Base-by-base conservation (phyloP, 2,888 invertebrate genomes). In the Macrophya alboannulata region DNA sequence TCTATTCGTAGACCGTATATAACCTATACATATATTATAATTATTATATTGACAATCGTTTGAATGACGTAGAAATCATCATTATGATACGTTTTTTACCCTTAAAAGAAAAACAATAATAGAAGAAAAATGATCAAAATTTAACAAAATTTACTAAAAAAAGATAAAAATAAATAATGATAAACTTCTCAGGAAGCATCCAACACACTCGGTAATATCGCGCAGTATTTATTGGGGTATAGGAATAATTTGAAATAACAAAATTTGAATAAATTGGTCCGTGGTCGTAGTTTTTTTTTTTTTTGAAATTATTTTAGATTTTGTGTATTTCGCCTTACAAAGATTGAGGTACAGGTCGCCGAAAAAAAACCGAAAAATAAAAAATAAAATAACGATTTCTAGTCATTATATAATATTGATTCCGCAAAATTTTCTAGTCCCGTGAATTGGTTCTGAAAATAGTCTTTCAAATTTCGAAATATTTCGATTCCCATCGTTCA, bases 11-110 rank as follows among this genome's bases (percentile, higher is more conserved):
- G 65, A 65, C 4, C 21, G 59, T 72, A 21, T 40, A 21, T 72
- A 40, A n/a, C n/a, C n/a, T n/a, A 43, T n/a, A 40, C 43, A 15
- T 12, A n/a, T 72, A 43, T 43, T n/a, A 43, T 43, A 40, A n/a
- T 43, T 40, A 40, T 12, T n/a, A 40, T 43, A 45, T 74, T 45
- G 74, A 12, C n/a, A 81, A 81, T 12, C 62, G 62, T 62, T 62
- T 81, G 81, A 81, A 81, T 81, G 81, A 81, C 81, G 81, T 81
- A 81, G 81, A 43, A 62, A 62, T 81, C 37, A 81, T 43, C 76
- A 12, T 15, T 10, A 12, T 76, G 8, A 72, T 17, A 72, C 71
- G n/a, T 55, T 31, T 31, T 31, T 31, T 31, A 40, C 48, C 76
- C 21, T 45, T 43, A 71, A n/a, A 17, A n/a, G 40, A 40, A 3